Evolutionary conservation across 2,113 vertebrate species (phyloP).

Genomic region (Myiagra hebetior): DNA sequence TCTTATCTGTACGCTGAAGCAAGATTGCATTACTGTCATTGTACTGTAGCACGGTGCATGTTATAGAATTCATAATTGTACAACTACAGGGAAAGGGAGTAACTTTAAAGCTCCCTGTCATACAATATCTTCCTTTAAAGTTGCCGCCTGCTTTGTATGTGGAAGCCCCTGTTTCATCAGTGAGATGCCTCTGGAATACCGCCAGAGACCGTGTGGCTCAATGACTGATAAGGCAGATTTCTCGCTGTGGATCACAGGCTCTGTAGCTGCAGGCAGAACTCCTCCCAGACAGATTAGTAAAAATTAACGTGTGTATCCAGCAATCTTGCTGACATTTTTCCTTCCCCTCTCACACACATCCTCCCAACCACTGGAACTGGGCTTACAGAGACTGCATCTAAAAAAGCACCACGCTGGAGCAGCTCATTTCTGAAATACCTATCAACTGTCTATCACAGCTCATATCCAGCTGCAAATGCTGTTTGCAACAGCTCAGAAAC

Average conservation of each 20-base stretch:
- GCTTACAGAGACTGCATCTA: neutral
- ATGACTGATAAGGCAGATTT: neutral
- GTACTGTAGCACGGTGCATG: neutral
- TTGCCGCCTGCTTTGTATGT: neutral
- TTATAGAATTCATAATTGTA: neutral
- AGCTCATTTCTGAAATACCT: neutral
- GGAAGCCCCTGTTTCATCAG: neutral
- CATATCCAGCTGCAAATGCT: neutral
- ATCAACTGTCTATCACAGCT: neutral
- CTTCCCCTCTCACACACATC: neutral
- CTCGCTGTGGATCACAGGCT: neutral
- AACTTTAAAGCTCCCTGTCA: neutral
- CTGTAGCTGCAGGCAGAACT: neutral
- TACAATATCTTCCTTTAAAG: neutral
- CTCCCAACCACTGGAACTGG: fast-evolving
- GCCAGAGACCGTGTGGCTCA: neutral
- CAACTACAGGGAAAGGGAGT: neutral
- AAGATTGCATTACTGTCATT: neutral
- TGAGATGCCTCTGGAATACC: neutral
- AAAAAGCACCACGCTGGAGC: neutral
- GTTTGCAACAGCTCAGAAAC: neutral
- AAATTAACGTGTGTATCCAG: neutral
- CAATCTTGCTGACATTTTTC: neutral
- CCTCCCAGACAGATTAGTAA: neutral
- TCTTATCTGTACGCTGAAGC: neutral